Evolutionary conservation across 2,888 invertebrate species (phyloP), one percentile per base, ranked within the genome.

Genomic region (Galeopsomyia nigrocyanea): DNA sequence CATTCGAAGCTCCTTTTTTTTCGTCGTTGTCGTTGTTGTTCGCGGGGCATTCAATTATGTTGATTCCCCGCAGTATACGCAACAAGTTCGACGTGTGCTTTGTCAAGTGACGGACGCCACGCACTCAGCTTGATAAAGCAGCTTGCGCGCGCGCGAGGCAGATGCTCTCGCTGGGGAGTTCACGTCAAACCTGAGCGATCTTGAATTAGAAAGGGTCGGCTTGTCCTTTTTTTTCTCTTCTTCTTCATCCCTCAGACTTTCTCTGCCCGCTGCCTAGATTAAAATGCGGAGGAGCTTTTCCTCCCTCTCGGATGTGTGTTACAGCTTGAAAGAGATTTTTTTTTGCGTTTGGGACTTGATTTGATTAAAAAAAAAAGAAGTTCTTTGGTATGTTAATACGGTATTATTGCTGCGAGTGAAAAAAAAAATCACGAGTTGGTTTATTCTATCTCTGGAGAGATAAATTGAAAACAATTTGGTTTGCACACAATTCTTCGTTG

Each of bases 121-220:
- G 68, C 64, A 68, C 68, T 73, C 60, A 47, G 64, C n/a, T 26
- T 53, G 49, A 60, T 70, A 58, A 47, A 51, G 39, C 39, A 63
- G 19, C 22, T 39, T 5, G 13, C 16, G 49, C 19, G 3, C 61
- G 22, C 22, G 14, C 9, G 58, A 57, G 19, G 53, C 39, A 5
- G 51, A 21, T 51, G 21, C 68, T 39, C n/a, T 39, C 57, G 13
- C 39, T 39, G 13, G 51, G 21, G 58, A 55, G 31, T 65, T 39
- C 13, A 49, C 49, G 51, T 65, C 53, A 55, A 60, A 60, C 22
- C 31, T 31, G 49, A 31, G 61, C 46, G 62, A 50, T 55, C 68
- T 73, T 68, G 65, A 65, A 65, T 73, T 73, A 73, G 66, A 72
- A 51, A 58, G 55, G 66, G 56, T 14, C 61, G 53, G 50, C 9